phyloP scores from a whole-genome alignment of 2,797 vertebrate species.

The Hirundo rustica region DNA sequence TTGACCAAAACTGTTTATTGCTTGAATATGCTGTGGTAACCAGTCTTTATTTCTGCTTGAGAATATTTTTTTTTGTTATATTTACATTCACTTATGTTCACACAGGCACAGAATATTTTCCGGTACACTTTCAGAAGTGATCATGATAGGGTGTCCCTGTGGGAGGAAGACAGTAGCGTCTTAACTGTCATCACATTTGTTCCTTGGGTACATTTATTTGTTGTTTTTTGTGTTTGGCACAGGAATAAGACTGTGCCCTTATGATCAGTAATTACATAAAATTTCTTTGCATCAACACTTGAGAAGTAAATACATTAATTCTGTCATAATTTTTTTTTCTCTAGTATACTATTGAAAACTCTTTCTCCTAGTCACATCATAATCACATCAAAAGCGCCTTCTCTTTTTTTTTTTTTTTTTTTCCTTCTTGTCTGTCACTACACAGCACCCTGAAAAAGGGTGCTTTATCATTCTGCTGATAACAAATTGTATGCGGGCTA shows the following conservation, averaged over 20 bases:
- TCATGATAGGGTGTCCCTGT: background rate
- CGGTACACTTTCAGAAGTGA: background rate
- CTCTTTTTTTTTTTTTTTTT: background rate
- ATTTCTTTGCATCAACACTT: background rate
- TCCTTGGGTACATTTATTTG: background rate
- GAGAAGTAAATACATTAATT: background rate
- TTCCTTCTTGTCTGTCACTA: background rate
- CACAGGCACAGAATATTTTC: background rate
- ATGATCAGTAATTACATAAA: background rate
- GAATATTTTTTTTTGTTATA: background rate
- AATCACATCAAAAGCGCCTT: background rate
- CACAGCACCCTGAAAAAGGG: background rate
- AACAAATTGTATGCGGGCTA: background rate
- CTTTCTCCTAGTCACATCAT: background rate
- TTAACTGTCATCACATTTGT: background rate
- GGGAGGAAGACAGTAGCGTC: background rate
- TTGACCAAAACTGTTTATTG: background rate
- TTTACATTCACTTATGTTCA: background rate
- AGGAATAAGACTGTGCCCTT: background rate
- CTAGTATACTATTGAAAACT: background rate
- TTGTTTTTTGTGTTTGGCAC: background rate
- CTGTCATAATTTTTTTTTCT: background rate
- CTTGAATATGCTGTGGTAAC: background rate
- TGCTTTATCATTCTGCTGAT: background rate
- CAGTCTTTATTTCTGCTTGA: background rate